phyloP scores from a whole-genome alignment of 2,113 vertebrate genomes.

The Rhadina sibilatrix region DNA sequence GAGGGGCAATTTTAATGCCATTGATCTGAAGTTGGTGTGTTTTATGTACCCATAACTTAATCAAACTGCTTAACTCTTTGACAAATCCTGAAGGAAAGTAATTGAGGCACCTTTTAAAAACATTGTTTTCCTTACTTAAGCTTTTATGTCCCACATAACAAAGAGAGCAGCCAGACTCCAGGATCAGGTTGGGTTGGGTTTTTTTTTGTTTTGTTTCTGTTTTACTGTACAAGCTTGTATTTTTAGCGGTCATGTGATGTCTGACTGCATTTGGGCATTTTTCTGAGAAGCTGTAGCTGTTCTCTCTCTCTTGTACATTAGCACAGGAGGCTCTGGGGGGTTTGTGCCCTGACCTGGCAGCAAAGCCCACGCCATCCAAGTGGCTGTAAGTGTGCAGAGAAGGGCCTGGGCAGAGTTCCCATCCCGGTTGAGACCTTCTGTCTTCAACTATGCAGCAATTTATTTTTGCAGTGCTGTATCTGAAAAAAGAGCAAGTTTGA shows the following conservation, averaged over 20 bases:
- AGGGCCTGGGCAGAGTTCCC: neutral
- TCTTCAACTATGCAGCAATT: neutral
- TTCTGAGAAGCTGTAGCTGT: neutral
- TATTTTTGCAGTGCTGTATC: neutral
- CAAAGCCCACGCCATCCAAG: accelerated
- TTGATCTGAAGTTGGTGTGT: neutral
- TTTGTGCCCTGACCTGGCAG: neutral
- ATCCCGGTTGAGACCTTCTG: neutral
- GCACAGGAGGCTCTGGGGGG: neutral
- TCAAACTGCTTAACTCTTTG: neutral
- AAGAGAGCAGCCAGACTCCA: neutral
- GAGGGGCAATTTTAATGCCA: neutral
- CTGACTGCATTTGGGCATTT: neutral
- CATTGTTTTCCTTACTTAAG: neutral
- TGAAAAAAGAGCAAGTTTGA: neutral
- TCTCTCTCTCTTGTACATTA: neutral
- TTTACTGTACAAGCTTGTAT: neutral
- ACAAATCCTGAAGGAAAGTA: neutral
- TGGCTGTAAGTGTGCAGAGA: neutral
- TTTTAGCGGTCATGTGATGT: neutral
- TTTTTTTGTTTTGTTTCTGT: neutral
- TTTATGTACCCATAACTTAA: neutral
- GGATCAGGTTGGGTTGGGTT: accelerated
- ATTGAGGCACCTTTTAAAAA: neutral
- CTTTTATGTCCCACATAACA: neutral